Evolutionary conservation across 2,797 vertebrate genomes (phyloP), one percentile per base, ranked within the genome.

Genomic region (Fratercula arctica): DNA sequence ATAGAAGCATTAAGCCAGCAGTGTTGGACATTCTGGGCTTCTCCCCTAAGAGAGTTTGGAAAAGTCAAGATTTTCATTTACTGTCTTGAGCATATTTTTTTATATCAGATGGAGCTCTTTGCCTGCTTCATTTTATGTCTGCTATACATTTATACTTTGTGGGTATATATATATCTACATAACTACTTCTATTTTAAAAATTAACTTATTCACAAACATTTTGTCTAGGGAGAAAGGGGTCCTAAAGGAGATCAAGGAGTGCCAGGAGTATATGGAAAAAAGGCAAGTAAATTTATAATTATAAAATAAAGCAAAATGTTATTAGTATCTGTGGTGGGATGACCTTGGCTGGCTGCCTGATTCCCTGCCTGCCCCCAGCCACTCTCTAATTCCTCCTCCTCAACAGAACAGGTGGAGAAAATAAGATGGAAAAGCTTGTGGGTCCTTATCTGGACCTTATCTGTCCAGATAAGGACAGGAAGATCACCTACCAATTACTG

Each of bases 231-330:
- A 81, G 98, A 98, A 89, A 92, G 80, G 26, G 99, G 99, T 78
- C 97, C 96, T 82, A 98, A 98, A 91, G 99, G 99, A 94, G 98
- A 97, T 54, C 95, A 96, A 96, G 99, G 99, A 70, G 94, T 97
- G 61, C 97, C 97, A 48, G 99, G 99, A 96, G 98, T 98, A 97
- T 98, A 98, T 94, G 99, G 99, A 37, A 98, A 98, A 98, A 96
- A 97, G 98, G 99, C 98, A 98, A 98, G 98, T 97, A 91, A 66
- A 68, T 69, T 69, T 43, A 31, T 50, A 61, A 59, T 78, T 4
- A 50, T 75, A 59, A 78, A 75, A 46, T 57, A 46, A 85, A 61
- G 51, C 16, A 78, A 74, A 75, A 63, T 83, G 11, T 33, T 74
- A 1, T 28, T 89, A 17, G 2, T 56, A 14, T 70, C 21, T 90